phyloP scores from a whole-genome alignment of 2,113 vertebrate species.

The Amphiprion percula region DNA sequence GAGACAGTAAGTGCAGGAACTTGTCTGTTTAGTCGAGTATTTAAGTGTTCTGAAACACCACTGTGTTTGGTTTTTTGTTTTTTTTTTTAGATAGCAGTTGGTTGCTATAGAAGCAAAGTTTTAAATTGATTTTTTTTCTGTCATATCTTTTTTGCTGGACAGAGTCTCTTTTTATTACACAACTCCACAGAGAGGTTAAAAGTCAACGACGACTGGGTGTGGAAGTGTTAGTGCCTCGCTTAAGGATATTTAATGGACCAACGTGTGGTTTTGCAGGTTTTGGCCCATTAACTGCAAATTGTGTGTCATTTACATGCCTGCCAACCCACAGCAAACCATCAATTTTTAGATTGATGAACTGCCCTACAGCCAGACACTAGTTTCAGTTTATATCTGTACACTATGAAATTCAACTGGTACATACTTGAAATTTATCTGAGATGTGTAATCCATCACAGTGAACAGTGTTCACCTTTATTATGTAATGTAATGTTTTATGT shows the following conservation, averaged over 20 bases:
- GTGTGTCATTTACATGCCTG: slow-evolving; percentile 15
- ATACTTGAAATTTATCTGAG: too few relatives aligned
- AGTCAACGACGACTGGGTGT: neutral
- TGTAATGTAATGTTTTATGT: too few relatives aligned
- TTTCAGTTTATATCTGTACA: neutral
- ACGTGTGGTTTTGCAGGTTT: slow-evolving; percentile 18
- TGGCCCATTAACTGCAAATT: slow-evolving; percentile 43
- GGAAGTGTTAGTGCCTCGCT: neutral
- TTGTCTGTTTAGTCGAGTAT: too few relatives aligned
- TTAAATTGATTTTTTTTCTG: neutral
- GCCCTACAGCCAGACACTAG: neutral
- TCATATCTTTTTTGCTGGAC: too few relatives aligned
- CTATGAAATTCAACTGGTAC: too few relatives aligned
- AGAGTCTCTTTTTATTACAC: too few relatives aligned
- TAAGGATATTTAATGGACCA: slow-evolving; percentile 4
- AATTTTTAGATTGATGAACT: slow-evolving; percentile 18
- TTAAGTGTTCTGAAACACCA: neutral
- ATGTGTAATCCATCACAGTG: too few relatives aligned
- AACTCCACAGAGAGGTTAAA: neutral
- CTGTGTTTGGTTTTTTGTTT: too few relatives aligned
- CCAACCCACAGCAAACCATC: slow-evolving; percentile 28
- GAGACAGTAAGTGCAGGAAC: too few relatives aligned
- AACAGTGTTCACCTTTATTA: too few relatives aligned
- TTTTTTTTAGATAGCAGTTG: too few relatives aligned
- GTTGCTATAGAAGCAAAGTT: neutral